phyloP scores from a whole-genome alignment of 92 coral and sea anemone species.

The Plumapathes pennacea region DNA sequence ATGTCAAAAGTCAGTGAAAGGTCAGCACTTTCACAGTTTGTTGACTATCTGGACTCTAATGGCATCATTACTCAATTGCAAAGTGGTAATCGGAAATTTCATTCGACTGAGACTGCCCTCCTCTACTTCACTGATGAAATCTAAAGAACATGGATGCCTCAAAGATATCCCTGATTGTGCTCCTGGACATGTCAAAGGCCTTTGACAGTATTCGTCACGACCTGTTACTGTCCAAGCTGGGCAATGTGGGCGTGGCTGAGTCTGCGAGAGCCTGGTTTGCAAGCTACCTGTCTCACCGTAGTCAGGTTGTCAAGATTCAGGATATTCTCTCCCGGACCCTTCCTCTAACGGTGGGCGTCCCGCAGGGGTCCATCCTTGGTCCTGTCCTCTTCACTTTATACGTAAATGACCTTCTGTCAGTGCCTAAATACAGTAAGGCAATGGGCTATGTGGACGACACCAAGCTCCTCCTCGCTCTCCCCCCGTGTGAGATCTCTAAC shows the following conservation, averaged over 20 bases:
- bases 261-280: slow-evolving; percentile 20
- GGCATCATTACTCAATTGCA: slow-evolving; percentile 10
- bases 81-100: slow-evolving; percentile 50
- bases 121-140: slow-evolving; percentile 32
- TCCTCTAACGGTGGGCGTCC: slow-evolving; percentile 43
- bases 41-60: slow-evolving; percentile 9
- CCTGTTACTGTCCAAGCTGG: slow-evolving; percentile 4
- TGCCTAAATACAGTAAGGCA: slow-evolving; percentile 22
- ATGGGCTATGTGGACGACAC: slow-evolving; percentile 46
- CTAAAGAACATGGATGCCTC: slow-evolving; percentile 21
- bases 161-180: slow-evolving; percentile 16
- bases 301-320: slow-evolving; percentile 32
- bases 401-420: slow-evolving; percentile 31
- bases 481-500: slow-evolving; percentile 8
- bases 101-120: slow-evolving; percentile 42
- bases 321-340: slow-evolving; percentile 29
- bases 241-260: slow-evolving; percentile 5
- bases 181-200: slow-evolving; percentile 40
- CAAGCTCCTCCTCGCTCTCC: slow-evolving; percentile 31
- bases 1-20: slow-evolving; percentile 43
- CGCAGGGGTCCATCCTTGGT: slow-evolving; percentile 52
- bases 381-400: slow-evolving; percentile 44
- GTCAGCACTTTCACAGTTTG: slow-evolving; percentile 26
- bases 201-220: slow-evolving; percentile 27
- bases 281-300: slow-evolving; percentile 32